Base-by-base conservation (phyloP, 2,888 invertebrate genomes). In the Tillus elongatus region DNA sequence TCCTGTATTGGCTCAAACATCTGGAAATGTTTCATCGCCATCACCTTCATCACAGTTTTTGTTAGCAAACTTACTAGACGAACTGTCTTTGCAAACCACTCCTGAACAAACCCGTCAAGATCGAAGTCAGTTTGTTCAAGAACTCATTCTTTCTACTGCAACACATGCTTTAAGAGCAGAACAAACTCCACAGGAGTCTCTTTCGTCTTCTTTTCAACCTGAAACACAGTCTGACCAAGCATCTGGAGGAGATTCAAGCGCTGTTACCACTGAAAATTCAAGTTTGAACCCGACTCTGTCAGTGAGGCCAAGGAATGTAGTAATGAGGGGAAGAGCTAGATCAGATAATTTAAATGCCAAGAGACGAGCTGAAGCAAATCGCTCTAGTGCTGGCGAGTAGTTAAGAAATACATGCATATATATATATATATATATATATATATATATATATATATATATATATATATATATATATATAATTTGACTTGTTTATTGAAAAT, bases 121-220 rank as follows among this genome's bases (percentile, higher is more conserved):
- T 63, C 71, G 74, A 42, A 74, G 73, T 57, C 69, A 77, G 54
- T 83, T 80, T 67, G 77, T 81, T 44, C 79, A 81, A 64, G 77
- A 82, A 62, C 63, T 83, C 49, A 63, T 82, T 49, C 64, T 82
- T 50, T 76, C 78, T 26, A 73, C 78, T 10, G 28, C 33, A 15
- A 29, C 34, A 41, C 6, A 33, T 29, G 31, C 19, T 28, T 31
- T 29, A 33, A 13, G 28, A 29, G 27, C 35, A 27, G 33, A 41
- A 15, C 4, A 11, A 8, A 28, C 13, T 15, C 34, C 33, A 6
- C 8, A 11, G n/a, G 33, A 35, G 14, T 27, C 11, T 31, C 31
- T 32, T 2, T 28, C 39, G 8, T 14, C 24, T 19, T 8, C 24
- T 6, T 10, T 9, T 11, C 8, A 29, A 10, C 6, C n/a, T 8